Evolutionary conservation across 2,888 invertebrate species (phyloP).

Genomic region (Spialia ferax): DNA sequence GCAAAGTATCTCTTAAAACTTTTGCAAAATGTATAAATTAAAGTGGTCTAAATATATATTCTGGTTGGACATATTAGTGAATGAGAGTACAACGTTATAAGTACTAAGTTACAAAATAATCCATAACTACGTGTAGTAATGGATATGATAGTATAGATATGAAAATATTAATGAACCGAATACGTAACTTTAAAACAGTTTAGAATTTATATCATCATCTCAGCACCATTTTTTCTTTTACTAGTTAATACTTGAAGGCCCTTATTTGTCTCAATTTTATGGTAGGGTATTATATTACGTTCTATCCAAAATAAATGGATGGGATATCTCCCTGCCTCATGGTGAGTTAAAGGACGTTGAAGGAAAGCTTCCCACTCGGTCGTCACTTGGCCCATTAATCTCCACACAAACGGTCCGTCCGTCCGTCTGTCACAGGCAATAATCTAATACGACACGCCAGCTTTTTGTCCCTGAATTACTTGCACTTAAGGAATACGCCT

Average conservation of each 20-base stretch:
- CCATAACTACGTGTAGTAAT: too few relatives aligned
- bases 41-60: too few relatives aligned
- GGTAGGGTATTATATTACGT: slow-evolving; percentile 56
- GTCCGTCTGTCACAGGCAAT: slow-evolving; percentile 82
- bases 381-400: slow-evolving; percentile 83
- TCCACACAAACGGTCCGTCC: slow-evolving; percentile 76
- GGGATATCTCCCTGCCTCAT: slow-evolving; percentile 62
- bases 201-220: neutral
- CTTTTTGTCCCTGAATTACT: slow-evolving; percentile 82
- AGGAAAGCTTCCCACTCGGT: slow-evolving; percentile 73
- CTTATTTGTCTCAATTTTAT: slow-evolving; percentile 69
- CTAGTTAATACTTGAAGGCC: neutral
- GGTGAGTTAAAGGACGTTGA: slow-evolving; percentile 55
- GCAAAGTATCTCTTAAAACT: too few relatives aligned
- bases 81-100: too few relatives aligned
- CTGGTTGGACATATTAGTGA: too few relatives aligned
- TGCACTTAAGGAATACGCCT: slow-evolving; percentile 74
- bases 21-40: too few relatives aligned
- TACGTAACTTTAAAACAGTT: neutral
- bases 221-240: neutral
- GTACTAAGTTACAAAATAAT: too few relatives aligned
- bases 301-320: slow-evolving; percentile 73
- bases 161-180: too few relatives aligned
- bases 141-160: too few relatives aligned
- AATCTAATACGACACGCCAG: slow-evolving; percentile 85